Conservation (phyloP, 2,113 vertebrate species). For the Oxyruncus cristatus region DNA sequence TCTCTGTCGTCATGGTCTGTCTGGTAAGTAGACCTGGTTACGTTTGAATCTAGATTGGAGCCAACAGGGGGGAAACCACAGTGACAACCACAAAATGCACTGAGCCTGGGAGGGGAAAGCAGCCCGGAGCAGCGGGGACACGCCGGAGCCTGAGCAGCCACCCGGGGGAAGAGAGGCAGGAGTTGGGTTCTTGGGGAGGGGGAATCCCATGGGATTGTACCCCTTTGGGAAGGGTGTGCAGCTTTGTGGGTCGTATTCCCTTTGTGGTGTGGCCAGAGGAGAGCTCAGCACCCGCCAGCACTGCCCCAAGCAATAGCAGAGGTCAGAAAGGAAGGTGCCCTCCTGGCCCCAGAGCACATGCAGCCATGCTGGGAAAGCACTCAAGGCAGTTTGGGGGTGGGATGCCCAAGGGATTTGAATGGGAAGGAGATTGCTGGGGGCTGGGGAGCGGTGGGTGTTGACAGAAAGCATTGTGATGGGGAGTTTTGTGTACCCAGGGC, state of each 20-base stretch:
- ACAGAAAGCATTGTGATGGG: accelerated
- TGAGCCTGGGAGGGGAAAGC: constrained; percentile 16
- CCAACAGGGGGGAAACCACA: constrained; percentile 35
- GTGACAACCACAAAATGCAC: constrained; percentile 49
- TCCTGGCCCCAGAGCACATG: neutral
- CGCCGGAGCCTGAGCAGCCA: constrained; percentile 7
- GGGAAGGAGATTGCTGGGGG: neutral
- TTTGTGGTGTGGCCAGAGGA: neutral
- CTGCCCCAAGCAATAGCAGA: constrained; percentile 12
- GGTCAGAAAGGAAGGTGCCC: neutral
- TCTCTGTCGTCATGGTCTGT: constrained; percentile 63
- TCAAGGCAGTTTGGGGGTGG: neutral
- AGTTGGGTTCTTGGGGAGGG: neutral
- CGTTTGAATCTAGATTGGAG: constrained; percentile 66
- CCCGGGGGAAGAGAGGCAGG: neutral
- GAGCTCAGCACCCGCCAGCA: constrained; percentile 11
- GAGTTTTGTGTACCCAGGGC: neutral
- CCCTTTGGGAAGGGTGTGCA: neutral
- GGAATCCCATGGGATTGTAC: neutral
- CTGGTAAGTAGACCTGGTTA: constrained; percentile 66
- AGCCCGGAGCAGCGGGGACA: neutral
- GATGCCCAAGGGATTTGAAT: neutral
- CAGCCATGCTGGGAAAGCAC: constrained; percentile 24
- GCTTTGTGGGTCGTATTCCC: neutral
- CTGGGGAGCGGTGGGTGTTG: neutral